Evolutionary conservation across 1,140 invertebrate genomes (phyloP).

Genomic region (Camponotus floridanus): DNA sequence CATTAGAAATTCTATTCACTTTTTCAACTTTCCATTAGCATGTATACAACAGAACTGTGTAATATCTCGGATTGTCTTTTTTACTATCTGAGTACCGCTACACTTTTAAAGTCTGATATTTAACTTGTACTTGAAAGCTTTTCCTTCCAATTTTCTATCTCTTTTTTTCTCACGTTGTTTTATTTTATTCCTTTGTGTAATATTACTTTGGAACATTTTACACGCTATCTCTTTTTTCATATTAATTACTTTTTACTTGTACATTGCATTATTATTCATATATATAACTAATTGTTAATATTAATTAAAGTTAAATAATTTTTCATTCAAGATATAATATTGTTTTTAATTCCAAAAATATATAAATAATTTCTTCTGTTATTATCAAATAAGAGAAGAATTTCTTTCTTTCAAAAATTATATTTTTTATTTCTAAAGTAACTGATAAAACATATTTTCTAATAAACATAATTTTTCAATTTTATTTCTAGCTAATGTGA

Average conservation of each 20-base stretch:
- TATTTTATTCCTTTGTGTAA: not conserved
- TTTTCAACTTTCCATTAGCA: not conserved
- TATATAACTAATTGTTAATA: not conserved
- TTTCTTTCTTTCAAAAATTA: not conserved
- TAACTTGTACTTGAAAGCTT: not conserved
- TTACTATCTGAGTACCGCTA: not conserved
- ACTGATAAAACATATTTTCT: not conserved
- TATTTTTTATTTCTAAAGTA: not conserved
- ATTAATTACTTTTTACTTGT: not conserved
- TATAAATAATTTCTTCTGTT: not conserved
- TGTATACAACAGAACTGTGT: not conserved
- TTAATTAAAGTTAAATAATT: not conserved
- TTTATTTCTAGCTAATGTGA: constrained; percentile 64
- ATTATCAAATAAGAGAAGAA: not conserved
- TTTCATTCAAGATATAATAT: not conserved
- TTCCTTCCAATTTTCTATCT: not conserved
- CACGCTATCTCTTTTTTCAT: not conserved
- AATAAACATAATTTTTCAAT: not conserved
- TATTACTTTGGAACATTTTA: not conserved
- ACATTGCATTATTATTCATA: not conserved
- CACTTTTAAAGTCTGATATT: not conserved
- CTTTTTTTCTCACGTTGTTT: not conserved
- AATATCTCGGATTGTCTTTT: not conserved
- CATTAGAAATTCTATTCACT: not conserved
- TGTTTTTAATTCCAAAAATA: not conserved